Conservation (phyloP, 2,888 invertebrate genomes). For the Trichopoda pennipes region DNA sequence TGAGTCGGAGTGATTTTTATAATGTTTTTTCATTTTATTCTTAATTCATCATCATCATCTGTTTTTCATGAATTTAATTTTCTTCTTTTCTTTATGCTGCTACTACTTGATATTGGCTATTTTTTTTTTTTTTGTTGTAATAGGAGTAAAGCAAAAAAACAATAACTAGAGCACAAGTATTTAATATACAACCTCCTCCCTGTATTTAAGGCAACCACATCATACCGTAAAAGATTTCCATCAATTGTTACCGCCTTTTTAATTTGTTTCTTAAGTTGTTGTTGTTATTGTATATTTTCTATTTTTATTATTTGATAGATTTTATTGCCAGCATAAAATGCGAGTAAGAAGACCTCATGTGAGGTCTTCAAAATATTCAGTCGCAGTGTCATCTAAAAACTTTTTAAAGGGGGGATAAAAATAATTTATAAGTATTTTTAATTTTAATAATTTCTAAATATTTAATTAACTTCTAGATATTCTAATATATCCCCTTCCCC, state of each 20-base stretch:
- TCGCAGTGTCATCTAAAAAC: neutral
- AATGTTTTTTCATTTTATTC: neutral
- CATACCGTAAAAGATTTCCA: conserved; percentile 55
- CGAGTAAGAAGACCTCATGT: neutral
- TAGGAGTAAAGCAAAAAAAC: conserved; percentile 16
- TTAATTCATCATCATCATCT: conserved; percentile 23
- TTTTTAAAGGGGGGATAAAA: neutral
- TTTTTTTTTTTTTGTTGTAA: no score
- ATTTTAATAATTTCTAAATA: no score
- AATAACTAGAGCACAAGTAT: conserved; percentile 5
- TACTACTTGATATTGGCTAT: conserved; percentile 14
- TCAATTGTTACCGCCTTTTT: conserved; percentile 60
- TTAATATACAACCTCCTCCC: conserved; percentile 15
- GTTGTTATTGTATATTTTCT: neutral
- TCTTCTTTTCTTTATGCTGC: neutral
- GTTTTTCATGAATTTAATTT: neutral
- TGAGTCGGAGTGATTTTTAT: neutral
- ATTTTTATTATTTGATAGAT: neutral
- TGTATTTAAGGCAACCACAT: conserved; percentile 18
- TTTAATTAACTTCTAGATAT: no score
- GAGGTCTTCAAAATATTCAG: neutral
- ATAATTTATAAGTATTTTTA: neutral
- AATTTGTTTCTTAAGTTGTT: conserved; percentile 29
- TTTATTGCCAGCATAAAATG: neutral
- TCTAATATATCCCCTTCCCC: no score